Percentiles rank a stretch among this genome's conserved stretches.
Evolutionary conservation across 1,140 invertebrate genomes (phyloP).

Genomic region (Dendrolimus kikuchii): DNA sequence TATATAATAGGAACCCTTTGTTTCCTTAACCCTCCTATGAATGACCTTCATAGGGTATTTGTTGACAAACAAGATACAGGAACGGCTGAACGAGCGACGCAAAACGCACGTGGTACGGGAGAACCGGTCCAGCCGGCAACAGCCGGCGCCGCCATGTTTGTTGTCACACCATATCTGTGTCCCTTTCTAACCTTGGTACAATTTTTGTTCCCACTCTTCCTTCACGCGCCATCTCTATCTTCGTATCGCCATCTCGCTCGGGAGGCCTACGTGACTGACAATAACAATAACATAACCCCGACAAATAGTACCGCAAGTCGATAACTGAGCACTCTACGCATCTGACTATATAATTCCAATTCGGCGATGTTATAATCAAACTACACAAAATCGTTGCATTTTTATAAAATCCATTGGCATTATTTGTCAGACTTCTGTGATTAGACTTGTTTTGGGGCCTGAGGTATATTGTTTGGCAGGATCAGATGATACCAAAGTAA

Average conservation of each 20-base stretch:
- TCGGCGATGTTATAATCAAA: slow-evolving; percentile 18
- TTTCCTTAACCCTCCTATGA: slow-evolving; percentile 39
- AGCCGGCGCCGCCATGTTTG: slow-evolving; percentile 65
- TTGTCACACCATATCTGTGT: slow-evolving; percentile 60
- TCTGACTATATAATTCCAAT: slow-evolving; percentile 7
- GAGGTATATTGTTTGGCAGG: not conserved
- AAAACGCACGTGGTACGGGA: slow-evolving; percentile 57
- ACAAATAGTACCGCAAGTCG: slow-evolving; percentile 26
- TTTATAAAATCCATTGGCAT: slow-evolving; percentile 9
- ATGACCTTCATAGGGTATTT: slow-evolving; percentile 66
- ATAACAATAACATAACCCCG: slow-evolving; percentile 50
- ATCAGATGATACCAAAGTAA: not conserved
- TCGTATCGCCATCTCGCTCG: slow-evolving; percentile 33
- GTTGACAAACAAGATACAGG: slow-evolving; percentile 66
- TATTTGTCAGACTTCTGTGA: slow-evolving; percentile 4
- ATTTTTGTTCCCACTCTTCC: slow-evolving; percentile 18
- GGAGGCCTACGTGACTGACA: slow-evolving; percentile 58
- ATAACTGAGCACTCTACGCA: slow-evolving; percentile 14
- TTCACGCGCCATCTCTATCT: slow-evolving; percentile 19
- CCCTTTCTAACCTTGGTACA: slow-evolving; percentile 24
- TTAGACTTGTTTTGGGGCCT: slow-evolving; percentile 7
- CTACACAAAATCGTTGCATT: slow-evolving; percentile 18
- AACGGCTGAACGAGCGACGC: slow-evolving; percentile 47
- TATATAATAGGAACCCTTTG: slow-evolving; percentile 46
- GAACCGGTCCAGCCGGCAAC: slow-evolving; percentile 58